phyloP scores from a whole-genome alignment of 2,797 vertebrate genomes.

The Alca torda region DNA sequence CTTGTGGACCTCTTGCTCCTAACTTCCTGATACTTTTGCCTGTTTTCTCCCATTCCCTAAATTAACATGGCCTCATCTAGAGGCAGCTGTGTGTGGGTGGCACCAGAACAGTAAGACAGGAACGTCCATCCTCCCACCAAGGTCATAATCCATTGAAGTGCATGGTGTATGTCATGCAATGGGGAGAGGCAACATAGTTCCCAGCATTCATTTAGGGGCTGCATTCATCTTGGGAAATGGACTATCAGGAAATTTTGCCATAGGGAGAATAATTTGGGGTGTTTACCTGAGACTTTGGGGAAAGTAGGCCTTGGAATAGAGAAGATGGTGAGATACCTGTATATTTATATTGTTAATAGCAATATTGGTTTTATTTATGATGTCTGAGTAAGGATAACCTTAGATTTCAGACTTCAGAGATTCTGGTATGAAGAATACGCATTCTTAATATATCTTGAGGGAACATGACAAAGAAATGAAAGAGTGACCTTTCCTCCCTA shows the following conservation, averaged over 20 bases:
- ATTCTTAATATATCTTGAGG: not conserved
- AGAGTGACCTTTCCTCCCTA: not conserved
- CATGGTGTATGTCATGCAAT: fast-evolving
- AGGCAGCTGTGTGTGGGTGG: not conserved
- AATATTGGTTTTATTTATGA: not conserved
- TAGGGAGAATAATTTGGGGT: not conserved
- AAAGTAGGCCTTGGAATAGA: not conserved
- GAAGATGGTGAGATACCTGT: not conserved
- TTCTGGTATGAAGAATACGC: not conserved
- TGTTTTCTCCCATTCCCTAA: not conserved
- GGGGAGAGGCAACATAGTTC: not conserved
- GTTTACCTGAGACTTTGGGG: not conserved
- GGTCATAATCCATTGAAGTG: no score
- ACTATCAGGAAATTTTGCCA: not conserved
- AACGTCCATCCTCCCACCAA: not conserved
- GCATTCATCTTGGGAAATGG: not conserved
- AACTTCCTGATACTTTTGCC: not conserved
- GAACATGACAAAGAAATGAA: not conserved
- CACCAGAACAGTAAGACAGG: not conserved
- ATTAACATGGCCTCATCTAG: not conserved
- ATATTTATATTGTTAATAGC: not conserved
- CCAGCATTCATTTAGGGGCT: not conserved
- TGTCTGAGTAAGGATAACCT: not conserved
- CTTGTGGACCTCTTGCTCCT: not conserved
- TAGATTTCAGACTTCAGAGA: not conserved